Evolutionary conservation across 2,113 vertebrate species (phyloP), one percentile per base, ranked within the genome.

Genomic region (Herpetotheres cachinnans): DNA sequence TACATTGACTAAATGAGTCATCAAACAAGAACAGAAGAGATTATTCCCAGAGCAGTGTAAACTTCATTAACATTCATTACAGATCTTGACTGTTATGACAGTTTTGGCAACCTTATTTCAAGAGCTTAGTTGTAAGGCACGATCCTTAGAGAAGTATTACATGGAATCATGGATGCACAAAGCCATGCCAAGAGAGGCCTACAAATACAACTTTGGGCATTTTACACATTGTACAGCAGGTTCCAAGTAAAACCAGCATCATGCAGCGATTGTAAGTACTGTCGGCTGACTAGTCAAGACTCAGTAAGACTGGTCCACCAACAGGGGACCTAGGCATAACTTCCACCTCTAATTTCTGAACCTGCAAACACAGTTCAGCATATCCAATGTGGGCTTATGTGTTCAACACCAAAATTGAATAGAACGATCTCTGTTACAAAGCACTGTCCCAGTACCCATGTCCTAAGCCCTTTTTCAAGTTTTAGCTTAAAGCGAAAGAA

Each of bases 121-220:
- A 72, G 25, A 91, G 55, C 32, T 67, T 56, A 61, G 67, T 61
- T 0, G 0, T 46, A 82, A 69, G 32, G 67, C 13, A 9, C 0
- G 2, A 67, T 66, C 42, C 73, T 79, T 67, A 63, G 24, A 50
- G 29, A 47, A 91, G 15, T 18, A 18, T 29, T 46, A 6, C 8
- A 73, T 4, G 9, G 15, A 92, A 81, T 24, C 26, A 61, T 1
- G 4, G 19, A n/a, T 54, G 46, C 32, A 30, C 6, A 18, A 16
- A 17, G 34, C 11, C 20, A 88, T 0, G 1, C 32, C 38, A 76
- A 69, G 27, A 52, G 27, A 69, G 38, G 26, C 18, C 34, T 63
- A 19, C 22, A 87, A 59, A 74, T 50, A 46, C 11, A 22, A 56
- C 61, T 52, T 52, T 25, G 36, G 59, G 27, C 27, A 83, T 70